Evolutionary conservation across 1,140 invertebrate genomes (phyloP).

Genomic region (Babylonia areolata): DNA sequence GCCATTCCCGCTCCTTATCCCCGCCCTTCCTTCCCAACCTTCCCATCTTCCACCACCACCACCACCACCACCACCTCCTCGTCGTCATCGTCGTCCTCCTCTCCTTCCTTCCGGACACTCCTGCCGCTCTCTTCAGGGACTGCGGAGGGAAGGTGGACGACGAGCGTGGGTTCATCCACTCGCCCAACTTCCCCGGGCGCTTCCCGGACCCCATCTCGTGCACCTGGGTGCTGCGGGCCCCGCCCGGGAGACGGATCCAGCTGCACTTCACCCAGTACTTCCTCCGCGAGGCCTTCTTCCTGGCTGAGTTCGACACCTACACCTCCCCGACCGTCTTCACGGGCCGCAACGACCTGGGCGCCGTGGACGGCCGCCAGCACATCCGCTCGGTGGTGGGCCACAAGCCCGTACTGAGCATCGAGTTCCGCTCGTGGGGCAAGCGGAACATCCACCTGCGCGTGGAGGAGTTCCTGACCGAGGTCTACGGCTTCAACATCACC

Average conservation of each 20-base stretch:
- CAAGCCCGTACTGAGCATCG: conserved; percentile 86
- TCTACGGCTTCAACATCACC: conserved; percentile 94
- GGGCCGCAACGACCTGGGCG: conserved; percentile 64
- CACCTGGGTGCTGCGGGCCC: conserved; percentile 89
- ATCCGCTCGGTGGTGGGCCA: conserved; percentile 78
- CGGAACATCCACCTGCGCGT: conserved; percentile 90
- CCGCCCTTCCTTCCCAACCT: no score
- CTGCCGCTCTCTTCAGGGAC: conserved; percentile 38
- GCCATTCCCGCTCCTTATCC: no score
- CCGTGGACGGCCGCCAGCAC: conserved; percentile 72
- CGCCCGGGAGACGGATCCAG: conserved; percentile 81
- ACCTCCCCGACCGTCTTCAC: conserved; percentile 56
- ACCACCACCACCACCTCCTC: neutral
- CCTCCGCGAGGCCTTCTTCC: conserved; percentile 86
- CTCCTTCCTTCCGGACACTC: no score
- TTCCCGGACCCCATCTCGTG: conserved; percentile 89
- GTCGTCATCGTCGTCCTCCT: neutral
- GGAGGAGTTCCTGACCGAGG: conserved; percentile 86
- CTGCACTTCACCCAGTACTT: conserved; percentile 92
- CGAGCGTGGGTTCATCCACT: conserved; percentile 80
- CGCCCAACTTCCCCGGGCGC: conserved; percentile 87
- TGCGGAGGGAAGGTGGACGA: conserved; percentile 57
- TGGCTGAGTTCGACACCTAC: conserved; percentile 85
- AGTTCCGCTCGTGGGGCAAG: conserved; percentile 83
- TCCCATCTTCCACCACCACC: no score